These are phyloP conservation scores for Drosophila emarginata DNA, from an alignment of 2,888 invertebrate genomes.

Conservation along the genomic window DNA sequence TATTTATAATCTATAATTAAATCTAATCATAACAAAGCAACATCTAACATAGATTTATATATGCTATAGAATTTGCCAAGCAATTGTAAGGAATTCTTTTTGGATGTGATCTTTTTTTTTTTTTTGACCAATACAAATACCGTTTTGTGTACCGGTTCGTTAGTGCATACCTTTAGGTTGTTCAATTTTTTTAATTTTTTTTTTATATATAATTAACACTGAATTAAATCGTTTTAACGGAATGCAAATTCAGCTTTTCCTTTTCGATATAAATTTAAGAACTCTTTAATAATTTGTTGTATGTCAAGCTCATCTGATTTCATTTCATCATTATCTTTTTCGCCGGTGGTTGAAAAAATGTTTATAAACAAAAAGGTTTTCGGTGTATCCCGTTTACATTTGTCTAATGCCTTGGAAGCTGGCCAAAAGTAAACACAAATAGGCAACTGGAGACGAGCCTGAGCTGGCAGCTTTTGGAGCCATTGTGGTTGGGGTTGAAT, in stretches of 20 bases:
- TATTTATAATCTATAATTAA: constrained; percentile 37
- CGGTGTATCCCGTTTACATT: constrained; percentile 23
- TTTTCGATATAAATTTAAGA: not conserved
- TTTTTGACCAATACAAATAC: not conserved
- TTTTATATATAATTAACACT: no score
- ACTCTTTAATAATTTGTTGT: not conserved
- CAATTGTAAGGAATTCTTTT: constrained; percentile 35
- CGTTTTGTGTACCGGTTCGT: not conserved
- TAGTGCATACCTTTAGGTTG: not conserved
- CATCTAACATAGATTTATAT: constrained; percentile 48
- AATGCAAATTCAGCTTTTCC: no score
- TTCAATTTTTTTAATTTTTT: no score
- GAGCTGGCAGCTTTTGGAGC: constrained; percentile 13
- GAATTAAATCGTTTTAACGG: no score
- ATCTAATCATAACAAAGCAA: constrained; percentile 67
- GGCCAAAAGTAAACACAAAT: constrained; percentile 30
- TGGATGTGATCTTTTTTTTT: constrained; percentile 3
- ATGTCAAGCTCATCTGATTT: constrained; percentile 50
- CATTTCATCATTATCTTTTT: constrained; percentile 46
- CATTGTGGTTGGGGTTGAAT: not conserved
- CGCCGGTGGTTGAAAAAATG: constrained; percentile 60
- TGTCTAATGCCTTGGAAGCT: constrained; percentile 30
- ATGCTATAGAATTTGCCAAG: constrained; percentile 28
- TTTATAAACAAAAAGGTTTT: constrained; percentile 6
- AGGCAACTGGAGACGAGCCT: constrained; percentile 22